Conservation (phyloP, 2,113 vertebrate genomes). For the Mastomys coucha region DNA sequence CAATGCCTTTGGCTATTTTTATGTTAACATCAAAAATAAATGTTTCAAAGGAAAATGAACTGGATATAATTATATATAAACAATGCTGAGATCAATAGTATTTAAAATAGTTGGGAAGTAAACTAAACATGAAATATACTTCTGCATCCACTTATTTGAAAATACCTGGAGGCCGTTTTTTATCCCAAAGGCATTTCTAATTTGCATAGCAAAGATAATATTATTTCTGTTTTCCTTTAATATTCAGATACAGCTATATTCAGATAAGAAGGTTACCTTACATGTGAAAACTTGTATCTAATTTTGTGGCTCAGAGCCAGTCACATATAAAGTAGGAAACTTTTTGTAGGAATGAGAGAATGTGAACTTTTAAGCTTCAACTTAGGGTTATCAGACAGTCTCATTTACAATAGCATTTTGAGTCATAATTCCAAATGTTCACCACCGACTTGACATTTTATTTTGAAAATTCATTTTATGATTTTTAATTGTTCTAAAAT, state of each 20-base stretch:
- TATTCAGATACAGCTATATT: constrained; percentile 76
- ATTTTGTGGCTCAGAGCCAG: constrained; percentile 60
- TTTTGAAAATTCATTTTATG: background rate
- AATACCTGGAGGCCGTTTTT: constrained; percentile 73
- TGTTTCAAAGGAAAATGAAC: constrained; percentile 74
- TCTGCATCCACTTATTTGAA: constrained; percentile 76
- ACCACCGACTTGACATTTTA: background rate
- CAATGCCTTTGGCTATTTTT: constrained; percentile 58
- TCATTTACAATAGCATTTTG: constrained; percentile 36
- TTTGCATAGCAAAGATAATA: constrained; percentile 81
- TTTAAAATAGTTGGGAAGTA: constrained; percentile 79
- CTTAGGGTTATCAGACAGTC: constrained; percentile 58
- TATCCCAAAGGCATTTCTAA: constrained; percentile 78
- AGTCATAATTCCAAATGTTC: constrained; percentile 24
- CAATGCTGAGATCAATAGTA: constrained; percentile 81
- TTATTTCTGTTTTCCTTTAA: constrained; percentile 80
- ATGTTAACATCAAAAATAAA: constrained; percentile 75
- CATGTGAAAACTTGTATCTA: constrained; percentile 58
- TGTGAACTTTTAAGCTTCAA: constrained; percentile 59
- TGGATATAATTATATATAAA: constrained; percentile 78
- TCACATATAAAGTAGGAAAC: constrained; percentile 61
- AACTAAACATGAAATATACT: constrained; percentile 73
- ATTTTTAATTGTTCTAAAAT: background rate
- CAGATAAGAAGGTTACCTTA: constrained; percentile 69
- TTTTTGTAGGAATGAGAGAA: constrained; percentile 52